Percentiles rank a stretch among this genome's conserved stretches.
These are phyloP conservation scores for Chrysaora quinquecirrha DNA, from an alignment of 30 jellyfish, hydroid and myxozoan species.

Conservation along the genomic window DNA sequence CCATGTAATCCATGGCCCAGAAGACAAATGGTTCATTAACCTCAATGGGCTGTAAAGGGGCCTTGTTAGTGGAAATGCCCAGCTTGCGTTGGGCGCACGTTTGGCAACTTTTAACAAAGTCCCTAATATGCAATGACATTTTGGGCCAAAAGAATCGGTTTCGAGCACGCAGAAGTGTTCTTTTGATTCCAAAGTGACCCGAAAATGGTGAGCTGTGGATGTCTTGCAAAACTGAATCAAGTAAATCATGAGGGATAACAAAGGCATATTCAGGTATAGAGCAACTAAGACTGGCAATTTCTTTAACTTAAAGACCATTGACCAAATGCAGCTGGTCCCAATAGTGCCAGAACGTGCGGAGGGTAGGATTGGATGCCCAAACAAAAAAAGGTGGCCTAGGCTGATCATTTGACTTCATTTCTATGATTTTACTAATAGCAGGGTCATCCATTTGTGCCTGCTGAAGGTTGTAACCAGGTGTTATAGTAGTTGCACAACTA, in stretches of 20 bases:
- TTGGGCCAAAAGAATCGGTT: conserved; percentile 54
- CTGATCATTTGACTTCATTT: conserved; percentile 13
- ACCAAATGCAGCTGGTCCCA: conserved; percentile 26
- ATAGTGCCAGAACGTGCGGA: conserved; percentile 36
- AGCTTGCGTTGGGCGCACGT: conserved; percentile 28
- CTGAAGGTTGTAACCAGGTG: conserved; percentile 12
- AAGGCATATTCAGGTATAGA: conserved; percentile 1
- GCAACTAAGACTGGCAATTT: not conserved
- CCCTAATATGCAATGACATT: conserved; percentile 13
- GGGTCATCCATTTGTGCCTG: conserved; percentile 43
- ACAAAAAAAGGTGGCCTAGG: conserved; percentile 50
- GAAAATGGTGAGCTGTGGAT: conserved; percentile 53
- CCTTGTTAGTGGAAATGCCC: not conserved
- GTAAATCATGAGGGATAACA: conserved; percentile 10
- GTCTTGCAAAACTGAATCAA: conserved; percentile 24
- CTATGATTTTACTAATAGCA: conserved; percentile 4
- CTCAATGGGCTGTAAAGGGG: conserved; percentile 36
- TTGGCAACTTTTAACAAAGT: conserved; percentile 38
- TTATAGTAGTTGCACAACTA: conserved; percentile 36
- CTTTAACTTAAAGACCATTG: conserved; percentile 39
- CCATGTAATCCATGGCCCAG: too few relatives aligned
- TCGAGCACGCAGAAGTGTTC: conserved; percentile 34
- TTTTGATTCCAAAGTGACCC: conserved; percentile 50
- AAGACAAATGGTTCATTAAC: too few relatives aligned
- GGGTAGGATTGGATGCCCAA: conserved; percentile 37